These are phyloP conservation scores for Microtus richardsoni DNA, from an alignment of 2,113 vertebrate species.

Conservation along the genomic window DNA sequence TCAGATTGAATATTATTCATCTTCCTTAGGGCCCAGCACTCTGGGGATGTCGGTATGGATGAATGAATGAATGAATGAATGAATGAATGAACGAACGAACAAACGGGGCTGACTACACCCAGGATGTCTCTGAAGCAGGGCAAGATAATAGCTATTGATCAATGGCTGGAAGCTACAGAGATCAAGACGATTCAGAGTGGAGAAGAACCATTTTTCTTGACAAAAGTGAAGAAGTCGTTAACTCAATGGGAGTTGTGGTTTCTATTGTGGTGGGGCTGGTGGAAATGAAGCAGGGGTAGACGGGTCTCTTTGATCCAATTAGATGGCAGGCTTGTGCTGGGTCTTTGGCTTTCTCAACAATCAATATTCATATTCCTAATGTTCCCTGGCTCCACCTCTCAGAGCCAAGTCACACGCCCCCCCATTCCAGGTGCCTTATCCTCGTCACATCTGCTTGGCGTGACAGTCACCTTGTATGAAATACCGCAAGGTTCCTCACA, in stretches of 20 bases:
- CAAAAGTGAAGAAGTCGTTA: constrained; percentile 60
- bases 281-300: constrained; percentile 48
- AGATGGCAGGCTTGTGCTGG: background rate
- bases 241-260: constrained; percentile 64
- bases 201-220: constrained; percentile 61
- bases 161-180: constrained; percentile 51
- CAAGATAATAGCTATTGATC: constrained; percentile 75
- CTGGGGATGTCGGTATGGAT: background rate
- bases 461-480: background rate
- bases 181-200: constrained; percentile 55
- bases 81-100: background rate
- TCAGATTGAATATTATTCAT: background rate
- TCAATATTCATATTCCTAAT: constrained; percentile 63
- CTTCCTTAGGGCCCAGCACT: constrained; percentile 9
- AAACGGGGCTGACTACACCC: background rate
- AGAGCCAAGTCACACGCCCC: background rate
- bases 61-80: too few species aligned
- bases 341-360: constrained; percentile 42
- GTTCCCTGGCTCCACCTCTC: constrained; percentile 5
- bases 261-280: constrained; percentile 53
- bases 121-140: constrained; percentile 23
- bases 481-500: background rate
- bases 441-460: background rate
- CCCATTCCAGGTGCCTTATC: background rate
- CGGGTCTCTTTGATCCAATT: constrained; percentile 56